A percentile compares a stretch with the other conserved stretches of the same genome.
Conservation (phyloP, 1,140 invertebrate genomes). For the Diabrotica undecimpunctata region DNA sequence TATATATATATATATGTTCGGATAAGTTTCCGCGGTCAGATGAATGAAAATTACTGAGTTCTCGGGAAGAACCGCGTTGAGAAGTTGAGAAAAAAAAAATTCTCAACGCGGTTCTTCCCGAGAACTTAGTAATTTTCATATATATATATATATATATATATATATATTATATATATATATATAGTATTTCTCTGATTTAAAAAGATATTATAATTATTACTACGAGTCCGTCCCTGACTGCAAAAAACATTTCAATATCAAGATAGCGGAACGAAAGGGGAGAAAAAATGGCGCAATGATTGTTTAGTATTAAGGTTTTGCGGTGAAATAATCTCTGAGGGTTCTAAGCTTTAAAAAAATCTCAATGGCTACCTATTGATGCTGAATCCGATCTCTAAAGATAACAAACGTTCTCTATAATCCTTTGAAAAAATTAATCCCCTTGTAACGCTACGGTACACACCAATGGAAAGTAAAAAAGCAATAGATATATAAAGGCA, state of each 20-base stretch:
- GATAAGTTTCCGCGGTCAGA: too few relatives aligned
- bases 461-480: too few relatives aligned
- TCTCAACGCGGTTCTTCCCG: too few relatives aligned
- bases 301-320: background rate
- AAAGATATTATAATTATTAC: background rate
- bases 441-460: background rate
- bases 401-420: slow-evolving; percentile 21
- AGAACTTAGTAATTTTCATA: too few relatives aligned
- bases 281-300: slow-evolving; percentile 1
- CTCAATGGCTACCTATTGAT: slow-evolving; percentile 10
- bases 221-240: background rate
- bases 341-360: background rate
- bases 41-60: too few relatives aligned
- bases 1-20: too few relatives aligned
- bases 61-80: too few relatives aligned
- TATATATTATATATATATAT: too few relatives aligned
- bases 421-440: slow-evolving; percentile 16
- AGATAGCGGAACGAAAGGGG: slow-evolving; percentile 6
- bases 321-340: background rate
- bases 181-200: too few relatives aligned
- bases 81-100: too few relatives aligned
- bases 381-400: slow-evolving; percentile 20
- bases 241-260: slow-evolving; percentile 6
- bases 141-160: too few relatives aligned
- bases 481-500: too few relatives aligned